phyloP scores from a whole-genome alignment of 2,113 vertebrate species.

The Bubalus kerabau region DNA sequence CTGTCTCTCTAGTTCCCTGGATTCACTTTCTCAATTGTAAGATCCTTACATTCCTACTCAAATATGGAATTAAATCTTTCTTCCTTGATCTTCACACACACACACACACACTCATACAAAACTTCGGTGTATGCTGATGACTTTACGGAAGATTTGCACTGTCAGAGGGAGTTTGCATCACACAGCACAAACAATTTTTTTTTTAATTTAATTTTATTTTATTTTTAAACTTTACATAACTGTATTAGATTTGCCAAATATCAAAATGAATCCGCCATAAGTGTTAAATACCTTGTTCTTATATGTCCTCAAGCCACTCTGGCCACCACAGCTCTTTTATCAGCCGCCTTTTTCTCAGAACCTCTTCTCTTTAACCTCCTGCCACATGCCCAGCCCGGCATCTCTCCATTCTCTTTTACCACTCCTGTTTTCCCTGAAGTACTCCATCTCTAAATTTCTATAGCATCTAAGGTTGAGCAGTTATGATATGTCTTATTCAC shows the following conservation, averaged over 20 bases:
- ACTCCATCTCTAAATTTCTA: not conserved
- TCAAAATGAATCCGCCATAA: too few species aligned
- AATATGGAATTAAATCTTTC: not conserved
- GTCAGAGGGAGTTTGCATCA: not conserved
- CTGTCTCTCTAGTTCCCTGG: not conserved
- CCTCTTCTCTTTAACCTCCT: not conserved
- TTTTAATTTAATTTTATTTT: too few species aligned
- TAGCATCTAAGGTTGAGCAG: not conserved
- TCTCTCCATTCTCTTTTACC: not conserved
- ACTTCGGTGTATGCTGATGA: not conserved
- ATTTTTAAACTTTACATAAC: too few species aligned
- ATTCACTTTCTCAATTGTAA: not conserved
- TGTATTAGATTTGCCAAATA: too few species aligned
- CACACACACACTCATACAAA: not conserved
- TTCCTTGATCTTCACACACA: not conserved
- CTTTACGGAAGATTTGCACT: not conserved
- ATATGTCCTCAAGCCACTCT: not conserved
- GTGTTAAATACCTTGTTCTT: not conserved
- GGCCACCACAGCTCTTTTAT: not conserved
- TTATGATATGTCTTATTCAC: not conserved
- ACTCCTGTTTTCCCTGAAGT: not conserved
- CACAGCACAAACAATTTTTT: not conserved
- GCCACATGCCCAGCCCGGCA: accelerated
- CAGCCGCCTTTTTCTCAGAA: not conserved
- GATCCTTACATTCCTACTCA: not conserved